phyloP scores from a whole-genome alignment of 92 coral and sea anemone genomes.

The Epizoanthus rinbou region DNA sequence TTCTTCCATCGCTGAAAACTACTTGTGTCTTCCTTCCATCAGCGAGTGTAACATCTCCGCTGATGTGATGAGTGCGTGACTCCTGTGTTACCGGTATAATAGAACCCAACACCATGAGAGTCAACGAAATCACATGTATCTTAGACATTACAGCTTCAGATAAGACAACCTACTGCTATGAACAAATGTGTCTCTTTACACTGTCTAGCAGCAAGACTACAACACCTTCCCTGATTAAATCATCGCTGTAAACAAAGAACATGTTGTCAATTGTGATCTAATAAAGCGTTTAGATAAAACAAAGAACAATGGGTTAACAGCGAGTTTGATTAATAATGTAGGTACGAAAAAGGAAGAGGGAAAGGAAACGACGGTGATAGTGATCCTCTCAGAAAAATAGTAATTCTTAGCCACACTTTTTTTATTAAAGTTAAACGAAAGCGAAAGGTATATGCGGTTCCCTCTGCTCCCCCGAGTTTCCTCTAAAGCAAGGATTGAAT shows the following conservation, averaged over 20 bases:
- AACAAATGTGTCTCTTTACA: too few species aligned
- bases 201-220: background rate
- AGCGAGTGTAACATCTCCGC: background rate
- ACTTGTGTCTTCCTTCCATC: background rate
- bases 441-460: too few species aligned
- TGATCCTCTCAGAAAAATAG: too few species aligned
- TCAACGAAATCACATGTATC: background rate
- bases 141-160: background rate
- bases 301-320: background rate
- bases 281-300: conserved; percentile 14
- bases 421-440: too few species aligned
- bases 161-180: too few species aligned
- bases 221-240: conserved; percentile 2
- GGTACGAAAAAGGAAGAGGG: too few species aligned
- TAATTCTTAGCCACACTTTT: too few species aligned
- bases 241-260: background rate
- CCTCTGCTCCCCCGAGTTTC: too few species aligned
- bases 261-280: conserved; percentile 26
- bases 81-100: background rate
- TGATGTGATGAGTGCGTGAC: background rate
- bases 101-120: conserved; percentile 5
- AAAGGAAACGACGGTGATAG: too few species aligned
- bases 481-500: too few species aligned
- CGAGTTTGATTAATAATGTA: background rate
- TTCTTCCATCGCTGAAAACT: background rate